Base-by-base conservation (phyloP, 2,797 vertebrate genomes). In the Knipowitschia caucasica region DNA sequence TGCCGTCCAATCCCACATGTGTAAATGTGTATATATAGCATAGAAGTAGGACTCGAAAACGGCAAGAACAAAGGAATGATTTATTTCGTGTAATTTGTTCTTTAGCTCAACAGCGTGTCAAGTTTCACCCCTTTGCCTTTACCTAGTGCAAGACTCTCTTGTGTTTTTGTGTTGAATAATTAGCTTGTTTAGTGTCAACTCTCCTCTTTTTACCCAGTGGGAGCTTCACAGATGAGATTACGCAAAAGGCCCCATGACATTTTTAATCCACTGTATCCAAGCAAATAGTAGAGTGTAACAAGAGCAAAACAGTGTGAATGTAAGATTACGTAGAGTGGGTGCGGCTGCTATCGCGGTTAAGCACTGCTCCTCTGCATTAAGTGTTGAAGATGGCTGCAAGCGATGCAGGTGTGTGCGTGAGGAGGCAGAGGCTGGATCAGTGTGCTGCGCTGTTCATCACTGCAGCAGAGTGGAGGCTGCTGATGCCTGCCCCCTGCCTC, bases 391-490 rank as follows among this genome's bases (percentile, higher is more conserved):
- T 86, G 68, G 79, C 87, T 89, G 83, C 83, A 80, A 88, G 87
- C 83, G 83, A 84, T 88, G 87, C 86, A 88, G 87, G 84, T 88
- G 83, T 77, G 71, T 66, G 69, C 39, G 75, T 69, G 69, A 77
- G 77, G 46, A 54, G 71, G 73, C 65, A 50, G 75, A 67, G 67
- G 50, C 72, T 80, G 73, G 73, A 82, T 84, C 80, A 79, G 81
- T 79, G 85, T 86, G 83, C 84, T 86, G 82, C 68, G 47, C 80
- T 84, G 84, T 85, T 85, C 83, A 84, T 87, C 83, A 81, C 87
- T 88, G 87, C 85, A 87, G 85, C 78, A 88, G 70, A 73, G 81
- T 79, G 27, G 78, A 67, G 77, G 78, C 72, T 75, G 74, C 77
- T 77, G 78, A 71, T 76, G 75, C 73, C 62, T 73, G 69, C 56